phyloP scores from a whole-genome alignment of 2,113 vertebrate genomes.

The Pycnonotus jocosus region DNA sequence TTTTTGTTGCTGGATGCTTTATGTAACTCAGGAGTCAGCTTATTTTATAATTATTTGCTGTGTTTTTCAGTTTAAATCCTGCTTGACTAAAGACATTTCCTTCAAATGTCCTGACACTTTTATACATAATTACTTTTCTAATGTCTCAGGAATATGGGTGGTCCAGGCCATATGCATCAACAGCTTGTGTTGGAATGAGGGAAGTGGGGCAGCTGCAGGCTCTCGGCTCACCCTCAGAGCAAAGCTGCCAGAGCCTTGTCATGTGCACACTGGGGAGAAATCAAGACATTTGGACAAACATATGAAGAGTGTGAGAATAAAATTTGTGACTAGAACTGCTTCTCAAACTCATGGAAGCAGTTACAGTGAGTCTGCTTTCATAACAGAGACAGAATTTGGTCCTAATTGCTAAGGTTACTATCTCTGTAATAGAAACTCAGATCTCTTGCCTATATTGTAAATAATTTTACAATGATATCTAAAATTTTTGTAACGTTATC shows the following conservation, averaged over 20 bases:
- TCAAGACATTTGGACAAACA: background rate
- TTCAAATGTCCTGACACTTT: background rate
- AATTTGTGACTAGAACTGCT: background rate
- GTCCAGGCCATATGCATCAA: background rate
- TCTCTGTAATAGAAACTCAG: background rate
- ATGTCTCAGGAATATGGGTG: slow-evolving; percentile 25
- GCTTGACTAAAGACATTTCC: background rate
- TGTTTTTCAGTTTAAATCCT: slow-evolving; percentile 6
- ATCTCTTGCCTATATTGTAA: background rate
- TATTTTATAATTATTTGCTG: background rate
- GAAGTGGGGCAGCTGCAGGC: slow-evolving; percentile 7
- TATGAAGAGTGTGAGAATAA: background rate
- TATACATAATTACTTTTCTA: background rate
- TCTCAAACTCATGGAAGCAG: background rate
- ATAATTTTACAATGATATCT: background rate
- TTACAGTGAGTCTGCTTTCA: background rate
- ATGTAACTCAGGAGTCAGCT: background rate
- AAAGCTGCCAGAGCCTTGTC: background rate
- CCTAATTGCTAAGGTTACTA: background rate
- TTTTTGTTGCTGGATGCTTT: background rate
- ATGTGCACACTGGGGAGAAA: background rate
- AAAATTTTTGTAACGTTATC: background rate
- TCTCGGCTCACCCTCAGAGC: background rate
- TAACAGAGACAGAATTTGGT: background rate
- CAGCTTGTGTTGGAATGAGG: background rate